Conservation (phyloP, 2,113 vertebrate genomes). For the Dasyurus viverrinus region DNA sequence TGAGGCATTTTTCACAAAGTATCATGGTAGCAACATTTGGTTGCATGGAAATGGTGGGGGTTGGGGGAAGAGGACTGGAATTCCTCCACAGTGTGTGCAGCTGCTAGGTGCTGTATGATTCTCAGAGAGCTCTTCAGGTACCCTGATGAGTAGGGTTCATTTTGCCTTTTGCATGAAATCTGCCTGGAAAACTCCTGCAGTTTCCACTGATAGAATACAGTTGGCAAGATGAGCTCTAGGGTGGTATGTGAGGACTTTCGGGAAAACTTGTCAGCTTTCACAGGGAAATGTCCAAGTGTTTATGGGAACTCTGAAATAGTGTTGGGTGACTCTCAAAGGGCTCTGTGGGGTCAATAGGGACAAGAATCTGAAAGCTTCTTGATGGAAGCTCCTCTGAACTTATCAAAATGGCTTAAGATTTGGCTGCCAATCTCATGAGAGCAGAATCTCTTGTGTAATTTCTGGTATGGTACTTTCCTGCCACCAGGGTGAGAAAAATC, state of each 20-base stretch:
- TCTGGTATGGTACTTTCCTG: constrained; percentile 83
- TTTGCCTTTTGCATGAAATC: constrained; percentile 69
- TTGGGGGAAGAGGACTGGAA: constrained; percentile 38
- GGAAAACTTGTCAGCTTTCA: constrained; percentile 77
- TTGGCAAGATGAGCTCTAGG: constrained; percentile 34
- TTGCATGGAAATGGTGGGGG: not conserved
- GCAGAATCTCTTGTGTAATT: constrained; percentile 84
- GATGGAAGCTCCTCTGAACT: constrained; percentile 75
- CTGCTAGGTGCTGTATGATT: not conserved
- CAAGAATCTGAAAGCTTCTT: constrained; percentile 77
- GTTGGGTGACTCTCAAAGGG: constrained; percentile 78
- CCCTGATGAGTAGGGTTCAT: not conserved
- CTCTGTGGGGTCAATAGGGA: constrained; percentile 77
- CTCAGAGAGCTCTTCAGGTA: constrained; percentile 36
- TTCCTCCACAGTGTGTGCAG: constrained; percentile 27
- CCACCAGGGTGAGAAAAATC: constrained; percentile 80
- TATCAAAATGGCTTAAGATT: constrained; percentile 83
- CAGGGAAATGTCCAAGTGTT: constrained; percentile 77
- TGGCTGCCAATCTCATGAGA: constrained; percentile 80
- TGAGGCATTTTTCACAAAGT: constrained; percentile 74
- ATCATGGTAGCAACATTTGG: constrained; percentile 74
- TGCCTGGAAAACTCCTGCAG: constrained; percentile 64
- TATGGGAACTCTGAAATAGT: constrained; percentile 79
- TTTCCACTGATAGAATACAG: constrained; percentile 66
- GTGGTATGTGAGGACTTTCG: constrained; percentile 75